Evolutionary conservation across 30 jellyfish, hydroid and myxozoan genomes (phyloP).

Genomic region (Calvadosia cruxmelitensis): DNA sequence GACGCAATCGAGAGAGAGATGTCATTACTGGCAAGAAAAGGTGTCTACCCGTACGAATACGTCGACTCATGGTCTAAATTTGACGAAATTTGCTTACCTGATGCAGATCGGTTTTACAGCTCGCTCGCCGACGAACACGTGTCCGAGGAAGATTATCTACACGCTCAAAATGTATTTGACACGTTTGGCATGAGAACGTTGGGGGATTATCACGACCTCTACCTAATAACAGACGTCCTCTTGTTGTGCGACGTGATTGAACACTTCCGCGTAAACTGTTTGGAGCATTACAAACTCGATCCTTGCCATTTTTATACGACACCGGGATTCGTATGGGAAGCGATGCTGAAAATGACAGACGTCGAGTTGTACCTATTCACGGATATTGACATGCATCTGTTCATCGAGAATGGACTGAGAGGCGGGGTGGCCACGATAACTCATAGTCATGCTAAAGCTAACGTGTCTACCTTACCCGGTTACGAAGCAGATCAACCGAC

Average conservation of each 20-base stretch:
- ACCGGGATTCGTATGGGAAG: slow-evolving; percentile 15
- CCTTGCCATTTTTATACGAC: background rate
- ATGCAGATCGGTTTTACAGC: slow-evolving; percentile 11
- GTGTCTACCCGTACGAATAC: slow-evolving; percentile 54
- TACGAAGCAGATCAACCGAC: slow-evolving; percentile 14
- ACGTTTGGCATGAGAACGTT: background rate
- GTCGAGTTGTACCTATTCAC: slow-evolving; percentile 14
- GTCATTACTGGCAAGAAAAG: slow-evolving; percentile 28
- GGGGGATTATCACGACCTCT: slow-evolving; percentile 29
- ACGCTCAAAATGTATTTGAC: slow-evolving; percentile 17
- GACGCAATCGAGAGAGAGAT: background rate
- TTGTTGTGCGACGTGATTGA: slow-evolving; percentile 15
- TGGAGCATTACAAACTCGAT: background rate
- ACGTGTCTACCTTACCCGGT: slow-evolving; percentile 3
- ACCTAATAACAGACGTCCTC: slow-evolving; percentile 20
- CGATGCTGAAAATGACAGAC: slow-evolving; percentile 16
- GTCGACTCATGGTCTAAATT: slow-evolving; percentile 22
- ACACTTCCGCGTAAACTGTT: background rate
- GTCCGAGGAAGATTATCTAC: slow-evolving; percentile 26
- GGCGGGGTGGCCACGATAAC: slow-evolving; percentile 24
- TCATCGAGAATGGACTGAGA: slow-evolving; percentile 30
- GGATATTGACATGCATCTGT: slow-evolving; percentile 12
- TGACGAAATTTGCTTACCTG: slow-evolving; percentile 23
- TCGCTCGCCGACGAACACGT: slow-evolving; percentile 5
- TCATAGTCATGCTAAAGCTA: slow-evolving; percentile 35